Percentiles rank a stretch among this genome's conserved stretches.
Evolutionary conservation across 2,888 invertebrate genomes (phyloP).

Genomic region (Sinohyriopsis cumingii): DNA sequence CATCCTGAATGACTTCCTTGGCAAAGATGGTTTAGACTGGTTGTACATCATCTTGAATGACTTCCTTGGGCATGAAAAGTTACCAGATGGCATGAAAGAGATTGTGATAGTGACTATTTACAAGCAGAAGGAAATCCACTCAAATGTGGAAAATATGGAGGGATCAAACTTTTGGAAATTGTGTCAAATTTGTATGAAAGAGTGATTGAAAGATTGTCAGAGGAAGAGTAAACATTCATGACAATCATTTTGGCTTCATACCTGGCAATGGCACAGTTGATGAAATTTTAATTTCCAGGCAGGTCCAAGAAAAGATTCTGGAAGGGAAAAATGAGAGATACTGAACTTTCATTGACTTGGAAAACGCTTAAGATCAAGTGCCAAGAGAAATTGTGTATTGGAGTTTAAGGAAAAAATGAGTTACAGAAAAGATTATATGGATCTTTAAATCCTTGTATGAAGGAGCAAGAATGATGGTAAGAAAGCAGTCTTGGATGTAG

Average conservation of each 20-base stretch:
- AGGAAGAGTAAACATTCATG: constrained; percentile 4
- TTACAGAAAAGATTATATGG: no score
- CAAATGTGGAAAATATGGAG: constrained; percentile 8
- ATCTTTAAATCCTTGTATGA: no score
- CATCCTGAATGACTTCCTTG: no score
- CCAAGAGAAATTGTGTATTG: no score
- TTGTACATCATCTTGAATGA: no score
- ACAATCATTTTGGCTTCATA: constrained; percentile 13
- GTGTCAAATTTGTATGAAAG: constrained; percentile 9
- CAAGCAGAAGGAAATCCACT: constrained; percentile 9
- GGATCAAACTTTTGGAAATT: constrained; percentile 13
- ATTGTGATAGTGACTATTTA: constrained; percentile 14
- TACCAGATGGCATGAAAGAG: constrained; percentile 13
- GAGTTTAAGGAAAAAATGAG: no score
- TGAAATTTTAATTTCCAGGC: constrained; percentile 15
- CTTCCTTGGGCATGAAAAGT: not conserved
- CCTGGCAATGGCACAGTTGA: constrained; percentile 13
- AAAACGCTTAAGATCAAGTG: no score
- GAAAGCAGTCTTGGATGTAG: no score
- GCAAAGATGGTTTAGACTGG: no score
- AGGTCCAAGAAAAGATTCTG: not conserved
- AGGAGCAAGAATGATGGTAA: no score
- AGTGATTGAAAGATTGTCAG: constrained; percentile 4
- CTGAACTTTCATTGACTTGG: no score
- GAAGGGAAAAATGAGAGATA: no score